These are phyloP conservation scores for Antechinus flavipes DNA, from an alignment of 2,113 vertebrate species.

Conservation along the genomic window DNA sequence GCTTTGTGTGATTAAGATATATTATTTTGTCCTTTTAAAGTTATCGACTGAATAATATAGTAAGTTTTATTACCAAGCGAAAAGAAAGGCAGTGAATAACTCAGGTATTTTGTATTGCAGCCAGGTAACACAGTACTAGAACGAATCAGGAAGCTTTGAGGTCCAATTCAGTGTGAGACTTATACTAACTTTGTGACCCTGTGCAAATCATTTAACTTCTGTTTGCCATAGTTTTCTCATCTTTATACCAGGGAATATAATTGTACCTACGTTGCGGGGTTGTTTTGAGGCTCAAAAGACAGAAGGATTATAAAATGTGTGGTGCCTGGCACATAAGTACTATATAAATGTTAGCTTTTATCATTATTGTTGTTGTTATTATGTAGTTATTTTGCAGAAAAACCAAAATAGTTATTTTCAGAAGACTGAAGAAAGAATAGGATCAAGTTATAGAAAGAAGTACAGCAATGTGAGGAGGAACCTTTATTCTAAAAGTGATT, in stretches of 20 bases:
- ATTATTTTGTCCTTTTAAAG: conserved; percentile 23
- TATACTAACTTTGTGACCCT: not conserved
- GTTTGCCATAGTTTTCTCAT: not conserved
- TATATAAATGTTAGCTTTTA: not conserved
- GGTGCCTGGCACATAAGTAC: no score
- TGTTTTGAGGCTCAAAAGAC: not conserved
- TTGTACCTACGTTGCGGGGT: not conserved
- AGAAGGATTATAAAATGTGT: not conserved
- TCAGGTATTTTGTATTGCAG: not conserved
- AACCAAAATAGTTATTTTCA: conserved; percentile 19
- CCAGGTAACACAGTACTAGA: not conserved
- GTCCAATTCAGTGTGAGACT: not conserved
- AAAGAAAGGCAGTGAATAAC: not conserved
- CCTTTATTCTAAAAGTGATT: not conserved
- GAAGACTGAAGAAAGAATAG: conserved; percentile 19
- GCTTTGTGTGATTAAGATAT: conserved; percentile 14
- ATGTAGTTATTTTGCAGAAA: conserved; percentile 31
- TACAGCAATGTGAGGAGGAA: conserved; percentile 34
- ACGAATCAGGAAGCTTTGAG: not conserved
- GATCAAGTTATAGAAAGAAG: conserved; percentile 14
- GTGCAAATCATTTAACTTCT: not conserved
- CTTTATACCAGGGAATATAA: not conserved
- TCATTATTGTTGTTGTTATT: not conserved
- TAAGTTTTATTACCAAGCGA: not conserved
- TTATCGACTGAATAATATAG: conserved; percentile 35